Conservation (phyloP, 2,113 vertebrate genomes). For the Canis aureus region DNA sequence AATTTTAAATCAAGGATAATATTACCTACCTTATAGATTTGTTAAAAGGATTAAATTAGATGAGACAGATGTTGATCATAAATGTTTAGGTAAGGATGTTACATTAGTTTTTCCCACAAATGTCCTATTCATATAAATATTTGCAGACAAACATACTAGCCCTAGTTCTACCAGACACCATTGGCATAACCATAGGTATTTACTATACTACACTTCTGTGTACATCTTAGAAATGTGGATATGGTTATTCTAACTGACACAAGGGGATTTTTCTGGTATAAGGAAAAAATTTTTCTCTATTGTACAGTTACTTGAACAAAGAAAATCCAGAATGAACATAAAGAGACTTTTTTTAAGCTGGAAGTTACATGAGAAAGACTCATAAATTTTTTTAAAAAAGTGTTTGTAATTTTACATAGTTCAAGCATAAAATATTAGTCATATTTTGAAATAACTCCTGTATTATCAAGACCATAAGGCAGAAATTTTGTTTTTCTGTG, state of each 20-base stretch:
- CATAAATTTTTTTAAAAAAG: background rate
- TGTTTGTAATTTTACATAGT: background rate
- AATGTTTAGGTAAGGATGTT: background rate
- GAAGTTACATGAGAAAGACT: background rate
- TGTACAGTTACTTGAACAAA: background rate
- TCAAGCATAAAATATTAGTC: background rate
- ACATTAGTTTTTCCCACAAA: background rate
- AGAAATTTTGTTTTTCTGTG: background rate
- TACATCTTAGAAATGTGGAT: background rate
- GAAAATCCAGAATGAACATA: background rate
- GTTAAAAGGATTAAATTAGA: background rate
- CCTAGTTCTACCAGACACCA: background rate
- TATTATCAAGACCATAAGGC: background rate
- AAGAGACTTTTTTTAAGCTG: background rate
- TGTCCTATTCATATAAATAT: background rate
- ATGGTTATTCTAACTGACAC: background rate
- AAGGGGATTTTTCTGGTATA: background rate
- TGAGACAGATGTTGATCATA: background rate
- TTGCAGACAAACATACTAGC: background rate
- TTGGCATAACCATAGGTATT: background rate
- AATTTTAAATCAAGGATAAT: background rate
- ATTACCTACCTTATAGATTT: background rate
- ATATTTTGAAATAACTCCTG: background rate
- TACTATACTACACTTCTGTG: background rate
- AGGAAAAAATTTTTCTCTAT: background rate